Base-by-base conservation (phyloP, 2,113 vertebrate genomes). In the Alosa alosa region DNA sequence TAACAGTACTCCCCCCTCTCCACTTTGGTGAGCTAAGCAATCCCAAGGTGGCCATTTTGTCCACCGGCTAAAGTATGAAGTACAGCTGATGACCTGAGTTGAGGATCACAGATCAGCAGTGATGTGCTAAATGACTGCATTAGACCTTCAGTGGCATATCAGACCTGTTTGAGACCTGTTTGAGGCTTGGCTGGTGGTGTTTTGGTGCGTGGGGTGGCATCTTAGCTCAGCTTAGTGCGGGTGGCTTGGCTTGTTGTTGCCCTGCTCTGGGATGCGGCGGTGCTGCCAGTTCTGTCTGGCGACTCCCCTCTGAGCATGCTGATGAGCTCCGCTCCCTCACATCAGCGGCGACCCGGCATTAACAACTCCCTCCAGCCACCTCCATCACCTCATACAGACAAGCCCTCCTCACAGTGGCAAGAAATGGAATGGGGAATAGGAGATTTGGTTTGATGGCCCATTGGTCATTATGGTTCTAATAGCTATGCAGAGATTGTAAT, bases 241-340 rank as follows among this genome's bases (percentile, higher is more conserved):
- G 84, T 84, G 86, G 86, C 25, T 18, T 84, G 86, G 85, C 50
- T n/a, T 84, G 84, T 88, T 87, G 88, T 86, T 82, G 84, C 81
- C 88, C 89, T 87, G 82, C 86, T 82, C 78, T 84, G 81, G 83
- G 81, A 84, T 86, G 86, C 87, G 86, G 88, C 47, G 81, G 81
- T 15, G 13, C 84, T 81, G 83, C 81, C 44, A 3, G 1, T 20
- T 64, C 6, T 68, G 64, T 68, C n/a, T 68, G 45, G 25, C 2
- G 0, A n/a, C 85, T 84, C 83, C 89, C 86, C 3, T 2, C 87
- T 88, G 86, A 88, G 93, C 91, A 93, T 91, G 82, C 88, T 94
- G 90, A 94, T 93, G 87, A 92, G 88, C 81, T 57, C 82, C 4
- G 83, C 75, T 85, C 84, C 88, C 86, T 88, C 85, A 89, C 81